Percentiles rank a stretch among this genome's conserved stretches.
Evolutionary conservation across 2,113 vertebrate species (phyloP).

Genomic region (Gymnobelideus leadbeateri): DNA sequence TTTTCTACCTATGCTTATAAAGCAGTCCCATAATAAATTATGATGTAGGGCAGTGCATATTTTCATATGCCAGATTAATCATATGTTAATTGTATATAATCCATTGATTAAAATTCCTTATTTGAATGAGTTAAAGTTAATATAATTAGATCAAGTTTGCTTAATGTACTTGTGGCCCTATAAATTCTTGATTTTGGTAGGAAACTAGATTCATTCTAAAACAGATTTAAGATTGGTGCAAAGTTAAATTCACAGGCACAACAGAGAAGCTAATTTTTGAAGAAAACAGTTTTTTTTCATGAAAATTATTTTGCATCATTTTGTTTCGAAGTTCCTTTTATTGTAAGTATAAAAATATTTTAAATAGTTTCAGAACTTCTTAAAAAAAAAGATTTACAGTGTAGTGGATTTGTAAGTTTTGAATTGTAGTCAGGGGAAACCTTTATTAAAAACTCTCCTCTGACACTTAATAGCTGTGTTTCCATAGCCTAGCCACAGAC

Average conservation of each 20-base stretch:
- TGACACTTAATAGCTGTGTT: too few species aligned
- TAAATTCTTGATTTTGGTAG: constrained; percentile 12
- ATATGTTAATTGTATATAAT: neutral
- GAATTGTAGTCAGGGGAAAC: too few species aligned
- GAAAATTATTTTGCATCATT: constrained; percentile 40
- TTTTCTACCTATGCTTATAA: constrained; percentile 30
- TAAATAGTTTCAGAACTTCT: too few species aligned
- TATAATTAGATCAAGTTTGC: constrained; percentile 28
- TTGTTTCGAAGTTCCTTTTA: constrained; percentile 33
- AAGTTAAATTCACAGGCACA: neutral
- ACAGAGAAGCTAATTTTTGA: constrained; percentile 24
- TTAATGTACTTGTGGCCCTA: constrained; percentile 15
- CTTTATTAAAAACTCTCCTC: too few species aligned
- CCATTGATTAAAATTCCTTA: neutral
- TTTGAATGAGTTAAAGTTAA: constrained; percentile 10
- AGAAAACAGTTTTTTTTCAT: neutral
- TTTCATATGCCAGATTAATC: neutral
- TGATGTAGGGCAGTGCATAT: neutral
- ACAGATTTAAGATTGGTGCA: constrained; percentile 26
- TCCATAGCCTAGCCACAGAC: too few species aligned
- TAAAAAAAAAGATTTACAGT: too few species aligned
- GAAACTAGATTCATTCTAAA: constrained; percentile 27
- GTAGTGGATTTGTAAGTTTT: too few species aligned
- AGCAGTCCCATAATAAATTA: neutral
- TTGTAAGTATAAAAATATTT: neutral